A percentile compares a stretch with the other conserved stretches of the same genome.
phyloP scores from a whole-genome alignment of 2,888 invertebrate genomes.

The Drosophila barbarae region DNA sequence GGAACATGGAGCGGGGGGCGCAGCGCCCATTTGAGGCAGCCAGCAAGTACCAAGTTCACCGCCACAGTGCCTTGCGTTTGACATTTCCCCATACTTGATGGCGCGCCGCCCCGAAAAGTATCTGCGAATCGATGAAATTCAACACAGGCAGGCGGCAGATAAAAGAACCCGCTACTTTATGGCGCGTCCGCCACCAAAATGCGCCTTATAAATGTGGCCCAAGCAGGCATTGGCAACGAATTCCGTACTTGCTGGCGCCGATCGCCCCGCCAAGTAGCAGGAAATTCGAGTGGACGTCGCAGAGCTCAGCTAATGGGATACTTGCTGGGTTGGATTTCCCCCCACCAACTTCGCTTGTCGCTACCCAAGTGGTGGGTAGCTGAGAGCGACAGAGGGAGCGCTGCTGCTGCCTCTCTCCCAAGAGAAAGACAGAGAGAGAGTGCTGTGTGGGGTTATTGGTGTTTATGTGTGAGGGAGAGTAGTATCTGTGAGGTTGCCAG shows the following conservation, averaged over 20 bases:
- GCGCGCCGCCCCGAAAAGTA: conserved; percentile 75
- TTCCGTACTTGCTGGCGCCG: conserved; percentile 60
- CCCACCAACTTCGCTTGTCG: conserved; percentile 48
- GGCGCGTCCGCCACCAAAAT: conserved; percentile 77
- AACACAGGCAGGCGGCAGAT: conserved; percentile 50
- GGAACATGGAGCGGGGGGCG: conserved; percentile 63
- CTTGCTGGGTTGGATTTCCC: conserved; percentile 65
- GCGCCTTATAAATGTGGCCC: conserved; percentile 52
- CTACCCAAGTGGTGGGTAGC: conserved; percentile 59
- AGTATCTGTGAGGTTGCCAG: conserved; percentile 31
- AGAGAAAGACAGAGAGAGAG: conserved; percentile 3
- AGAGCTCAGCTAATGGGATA: conserved; percentile 40
- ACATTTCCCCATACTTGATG: conserved; percentile 79
- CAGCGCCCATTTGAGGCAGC: conserved; percentile 76
- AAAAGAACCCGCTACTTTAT: conserved; percentile 74
- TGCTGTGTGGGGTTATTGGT: neutral
- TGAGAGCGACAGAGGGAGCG: conserved; percentile 13
- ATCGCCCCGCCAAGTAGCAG: conserved; percentile 64
- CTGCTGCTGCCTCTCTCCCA: conserved; percentile 3
- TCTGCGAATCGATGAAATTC: conserved; percentile 49
- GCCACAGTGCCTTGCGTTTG: conserved; percentile 72
- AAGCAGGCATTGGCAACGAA: conserved; percentile 40
- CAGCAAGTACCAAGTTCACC: conserved; percentile 75
- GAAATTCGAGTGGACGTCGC: conserved; percentile 44
- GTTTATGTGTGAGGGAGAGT: conserved; percentile 15